phyloP scores from a whole-genome alignment of 2,113 vertebrate species.

The Ellobius talpinus region DNA sequence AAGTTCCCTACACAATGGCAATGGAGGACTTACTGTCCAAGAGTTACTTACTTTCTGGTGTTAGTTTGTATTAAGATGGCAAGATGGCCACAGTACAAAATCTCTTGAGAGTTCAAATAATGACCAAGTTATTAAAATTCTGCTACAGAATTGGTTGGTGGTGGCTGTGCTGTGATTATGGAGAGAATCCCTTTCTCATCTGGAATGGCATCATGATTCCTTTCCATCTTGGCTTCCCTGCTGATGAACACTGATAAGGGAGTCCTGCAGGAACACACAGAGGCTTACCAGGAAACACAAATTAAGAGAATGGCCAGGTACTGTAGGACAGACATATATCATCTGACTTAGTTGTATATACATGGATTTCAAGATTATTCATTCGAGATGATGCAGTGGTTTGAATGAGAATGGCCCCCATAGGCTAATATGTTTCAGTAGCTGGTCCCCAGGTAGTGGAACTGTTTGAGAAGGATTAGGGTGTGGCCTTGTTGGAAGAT shows the following conservation, averaged over 20 bases:
- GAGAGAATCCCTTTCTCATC: not conserved
- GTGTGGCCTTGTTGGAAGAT: not conserved
- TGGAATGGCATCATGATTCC: not conserved
- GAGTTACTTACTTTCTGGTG: not conserved
- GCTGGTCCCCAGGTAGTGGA: not conserved
- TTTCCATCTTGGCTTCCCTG: not conserved
- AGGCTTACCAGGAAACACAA: not conserved
- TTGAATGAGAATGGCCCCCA: not conserved
- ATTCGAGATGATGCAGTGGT: not conserved
- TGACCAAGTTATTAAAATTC: slow-evolving; percentile 13
- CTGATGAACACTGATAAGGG: slow-evolving; percentile 10
- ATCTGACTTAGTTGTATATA: not conserved
- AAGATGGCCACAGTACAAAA: not conserved
- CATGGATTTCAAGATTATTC: not conserved
- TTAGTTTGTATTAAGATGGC: not conserved
- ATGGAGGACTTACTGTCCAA: not conserved
- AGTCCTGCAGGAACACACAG: not conserved
- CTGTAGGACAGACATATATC: not conserved
- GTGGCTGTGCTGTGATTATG: not conserved
- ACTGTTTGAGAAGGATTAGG: not conserved
- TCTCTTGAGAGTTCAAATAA: not conserved
- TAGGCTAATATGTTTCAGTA: not conserved
- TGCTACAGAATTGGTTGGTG: not conserved
- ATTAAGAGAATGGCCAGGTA: not conserved
- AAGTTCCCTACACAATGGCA: not conserved